A percentile compares a stretch with the other conserved stretches of the same genome.
These are phyloP conservation scores for Varecia variegata DNA, from an alignment of 2,797 vertebrate species.

Conservation along the genomic window DNA sequence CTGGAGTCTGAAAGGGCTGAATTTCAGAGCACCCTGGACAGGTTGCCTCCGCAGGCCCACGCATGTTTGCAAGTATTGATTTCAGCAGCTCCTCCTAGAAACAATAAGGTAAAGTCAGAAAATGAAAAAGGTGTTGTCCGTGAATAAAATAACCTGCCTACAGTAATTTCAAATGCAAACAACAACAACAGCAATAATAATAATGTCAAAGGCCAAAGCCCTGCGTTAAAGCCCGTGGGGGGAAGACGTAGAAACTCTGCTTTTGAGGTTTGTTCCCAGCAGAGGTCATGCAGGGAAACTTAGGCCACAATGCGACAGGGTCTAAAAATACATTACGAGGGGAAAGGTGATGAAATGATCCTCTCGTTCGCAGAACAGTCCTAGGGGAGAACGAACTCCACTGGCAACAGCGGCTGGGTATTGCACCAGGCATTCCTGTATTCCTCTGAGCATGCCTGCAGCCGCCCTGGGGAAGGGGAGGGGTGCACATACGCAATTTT, in stretches of 20 bases:
- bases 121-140: not conserved
- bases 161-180: conserved; percentile 1
- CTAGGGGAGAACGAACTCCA: not conserved
- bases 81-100: conserved; percentile 1
- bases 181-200: not conserved
- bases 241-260: not conserved
- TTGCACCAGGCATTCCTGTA: conserved; percentile 80
- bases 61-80: not conserved
- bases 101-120: not conserved
- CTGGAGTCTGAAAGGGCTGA: not conserved
- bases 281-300: not conserved
- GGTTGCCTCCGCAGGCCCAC: not conserved
- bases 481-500: not conserved
- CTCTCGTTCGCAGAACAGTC: not conserved
- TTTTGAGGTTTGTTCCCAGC: conserved; percentile 17
- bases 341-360: conserved; percentile 80
- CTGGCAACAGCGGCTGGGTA: conserved; percentile 74
- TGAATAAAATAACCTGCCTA: not conserved
- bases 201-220: not conserved
- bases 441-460: conserved; percentile 59
- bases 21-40: not conserved
- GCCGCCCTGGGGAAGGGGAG: conserved; percentile 37
- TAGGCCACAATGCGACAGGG: conserved; percentile 13
- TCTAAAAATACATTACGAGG: conserved; percentile 68
- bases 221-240: not conserved